Evolutionary conservation across 2,797 vertebrate genomes (phyloP).

Genomic region (Acrossocheilus fasciatus): DNA sequence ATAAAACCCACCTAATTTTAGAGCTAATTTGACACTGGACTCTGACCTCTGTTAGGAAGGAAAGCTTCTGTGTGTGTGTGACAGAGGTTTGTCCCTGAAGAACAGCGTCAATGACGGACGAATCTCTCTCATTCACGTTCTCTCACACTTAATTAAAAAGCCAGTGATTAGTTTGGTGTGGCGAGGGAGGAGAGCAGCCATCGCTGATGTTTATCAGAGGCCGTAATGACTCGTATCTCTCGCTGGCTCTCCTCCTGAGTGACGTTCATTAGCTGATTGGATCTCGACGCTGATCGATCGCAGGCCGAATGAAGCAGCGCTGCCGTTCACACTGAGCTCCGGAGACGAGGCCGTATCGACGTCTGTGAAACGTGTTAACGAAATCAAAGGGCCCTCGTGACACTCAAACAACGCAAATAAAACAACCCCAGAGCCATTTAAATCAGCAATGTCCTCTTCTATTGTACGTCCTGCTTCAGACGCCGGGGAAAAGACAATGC

Average conservation of each 20-base stretch:
- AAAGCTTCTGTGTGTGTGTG: conserved; percentile 1
- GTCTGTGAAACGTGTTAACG: conserved; percentile 23
- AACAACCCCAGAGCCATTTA: conserved; percentile 35
- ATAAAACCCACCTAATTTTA: conserved; percentile 10
- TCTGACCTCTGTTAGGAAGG: conserved; percentile 9
- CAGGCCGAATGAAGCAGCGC: background rate
- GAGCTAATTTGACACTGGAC: conserved; percentile 4
- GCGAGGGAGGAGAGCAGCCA: conserved; percentile 6
- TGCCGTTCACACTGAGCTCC: background rate
- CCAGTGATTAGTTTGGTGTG: conserved; percentile 36
- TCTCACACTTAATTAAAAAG: conserved; percentile 42
- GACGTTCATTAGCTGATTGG: conserved; percentile 46
- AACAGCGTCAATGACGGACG: conserved; percentile 9
- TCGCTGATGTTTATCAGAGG: conserved; percentile 43
- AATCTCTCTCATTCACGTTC: conserved; percentile 35
- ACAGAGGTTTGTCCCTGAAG: conserved; percentile 9
- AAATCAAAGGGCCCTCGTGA: conserved; percentile 31
- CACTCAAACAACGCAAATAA: conserved; percentile 42
- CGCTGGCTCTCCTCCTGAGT: conserved; percentile 24
- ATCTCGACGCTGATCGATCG: conserved; percentile 14
- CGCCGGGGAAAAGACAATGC: background rate
- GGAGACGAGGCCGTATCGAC: conserved; percentile 30
- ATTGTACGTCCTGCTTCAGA: conserved; percentile 19
- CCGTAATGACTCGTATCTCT: conserved; percentile 23
- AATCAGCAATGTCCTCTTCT: conserved; percentile 38